phyloP scores from a whole-genome alignment of 2,113 vertebrate species.

The Rhinopomastus cyanomelas region DNA sequence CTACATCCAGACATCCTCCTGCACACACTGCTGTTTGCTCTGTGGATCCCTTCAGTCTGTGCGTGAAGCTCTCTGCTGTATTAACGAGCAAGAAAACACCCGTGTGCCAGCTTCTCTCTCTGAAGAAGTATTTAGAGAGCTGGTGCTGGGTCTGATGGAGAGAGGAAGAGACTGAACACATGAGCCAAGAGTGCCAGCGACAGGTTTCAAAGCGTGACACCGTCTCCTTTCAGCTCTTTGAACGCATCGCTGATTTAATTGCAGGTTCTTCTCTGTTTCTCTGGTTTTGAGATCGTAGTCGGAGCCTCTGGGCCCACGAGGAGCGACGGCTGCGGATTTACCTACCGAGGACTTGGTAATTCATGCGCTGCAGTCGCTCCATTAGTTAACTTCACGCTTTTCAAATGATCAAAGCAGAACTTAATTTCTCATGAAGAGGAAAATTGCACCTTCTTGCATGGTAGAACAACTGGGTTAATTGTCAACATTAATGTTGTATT shows the following conservation, averaged over 20 bases:
- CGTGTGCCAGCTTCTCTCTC: not conserved
- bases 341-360: not conserved
- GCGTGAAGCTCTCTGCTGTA: conserved; percentile 24
- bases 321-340: not conserved
- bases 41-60: not conserved
- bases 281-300: conserved; percentile 23
- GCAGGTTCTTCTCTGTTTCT: conserved; percentile 46
- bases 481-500: conserved; percentile 25
- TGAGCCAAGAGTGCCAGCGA: conserved; percentile 33
- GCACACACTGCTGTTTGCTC: not conserved
- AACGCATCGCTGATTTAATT: conserved; percentile 56
- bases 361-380: conserved; percentile 28
- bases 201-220: conserved; percentile 26
- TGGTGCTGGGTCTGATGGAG: not conserved
- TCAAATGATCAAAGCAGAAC: conserved; percentile 58
- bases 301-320: not conserved
- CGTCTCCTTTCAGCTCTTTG: conserved; percentile 7
- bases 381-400: conserved; percentile 23
- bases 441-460: conserved; percentile 67
- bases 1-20: not conserved
- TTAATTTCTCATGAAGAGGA: conserved; percentile 74
- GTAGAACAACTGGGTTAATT: conserved; percentile 72
- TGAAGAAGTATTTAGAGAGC: not conserved
- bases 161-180: not conserved
- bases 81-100: not conserved